phyloP scores from a whole-genome alignment of 2,113 vertebrate genomes.

The Promerops cafer region DNA sequence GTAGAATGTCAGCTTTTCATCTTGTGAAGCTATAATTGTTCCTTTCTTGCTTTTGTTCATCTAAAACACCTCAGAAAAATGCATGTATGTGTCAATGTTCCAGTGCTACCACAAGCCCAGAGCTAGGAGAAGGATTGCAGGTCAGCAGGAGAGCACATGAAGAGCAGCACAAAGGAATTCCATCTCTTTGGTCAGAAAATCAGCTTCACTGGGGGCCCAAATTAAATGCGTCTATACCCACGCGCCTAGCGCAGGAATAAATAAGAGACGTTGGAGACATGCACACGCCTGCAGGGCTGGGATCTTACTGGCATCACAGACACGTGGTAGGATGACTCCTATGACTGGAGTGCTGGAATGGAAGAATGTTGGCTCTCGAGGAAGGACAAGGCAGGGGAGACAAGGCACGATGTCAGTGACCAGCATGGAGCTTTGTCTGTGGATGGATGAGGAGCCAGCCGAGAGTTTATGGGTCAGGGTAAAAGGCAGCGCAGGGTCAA shows the following conservation, averaged over 20 bases:
- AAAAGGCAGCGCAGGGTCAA: background rate
- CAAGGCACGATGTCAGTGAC: fast-evolving
- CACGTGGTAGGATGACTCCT: background rate
- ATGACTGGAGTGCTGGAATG: background rate
- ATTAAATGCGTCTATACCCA: fast-evolving
- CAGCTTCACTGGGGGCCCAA: background rate
- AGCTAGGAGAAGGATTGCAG: background rate
- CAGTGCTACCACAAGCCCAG: background rate
- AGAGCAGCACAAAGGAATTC: background rate
- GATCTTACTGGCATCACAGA: background rate
- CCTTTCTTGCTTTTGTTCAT: background rate
- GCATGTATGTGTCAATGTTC: background rate
- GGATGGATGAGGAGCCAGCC: fast-evolving
- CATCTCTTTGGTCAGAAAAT: background rate
- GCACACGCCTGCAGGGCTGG: background rate
- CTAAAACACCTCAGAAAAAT: background rate
- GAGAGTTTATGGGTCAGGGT: too few species aligned
- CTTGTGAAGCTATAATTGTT: background rate
- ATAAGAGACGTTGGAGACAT: background rate
- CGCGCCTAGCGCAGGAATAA: fast-evolving
- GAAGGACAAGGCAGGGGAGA: background rate
- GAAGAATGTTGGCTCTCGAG: background rate
- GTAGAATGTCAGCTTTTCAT: background rate
- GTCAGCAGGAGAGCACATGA: background rate
- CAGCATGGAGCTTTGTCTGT: background rate